phyloP scores from a whole-genome alignment of 2,888 invertebrate genomes.

The Drosophila falleni region DNA sequence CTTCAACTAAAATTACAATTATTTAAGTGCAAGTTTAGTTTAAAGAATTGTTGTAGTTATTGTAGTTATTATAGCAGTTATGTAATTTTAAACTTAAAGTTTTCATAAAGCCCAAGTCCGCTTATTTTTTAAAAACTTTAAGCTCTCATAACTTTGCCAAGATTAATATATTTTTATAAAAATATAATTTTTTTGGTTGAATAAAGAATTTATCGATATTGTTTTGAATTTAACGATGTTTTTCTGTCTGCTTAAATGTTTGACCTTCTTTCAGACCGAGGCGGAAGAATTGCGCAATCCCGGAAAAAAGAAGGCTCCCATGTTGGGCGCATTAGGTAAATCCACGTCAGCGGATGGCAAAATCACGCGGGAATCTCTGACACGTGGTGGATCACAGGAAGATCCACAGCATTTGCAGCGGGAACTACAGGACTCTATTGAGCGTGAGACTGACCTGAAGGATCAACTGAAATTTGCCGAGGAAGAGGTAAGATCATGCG shows the following conservation, averaged over 20 bases:
- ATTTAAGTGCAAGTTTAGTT: too few relatives aligned
- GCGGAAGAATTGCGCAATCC: slow-evolving; percentile 83
- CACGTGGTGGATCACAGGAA: slow-evolving; percentile 92
- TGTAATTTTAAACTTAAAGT: too few relatives aligned
- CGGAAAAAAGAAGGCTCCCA: slow-evolving; percentile 87
- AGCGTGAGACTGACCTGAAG: slow-evolving; percentile 96
- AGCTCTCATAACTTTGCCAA: too few relatives aligned
- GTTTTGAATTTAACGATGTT: too few relatives aligned
- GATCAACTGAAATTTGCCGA: slow-evolving; percentile 97
- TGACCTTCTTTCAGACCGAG: slow-evolving; percentile 70
- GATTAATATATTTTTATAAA: too few relatives aligned
- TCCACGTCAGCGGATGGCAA: slow-evolving; percentile 89
- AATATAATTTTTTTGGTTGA: too few relatives aligned
- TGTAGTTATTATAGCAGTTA: too few relatives aligned
- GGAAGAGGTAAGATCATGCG: slow-evolving; percentile 90
- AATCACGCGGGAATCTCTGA: slow-evolving; percentile 90
- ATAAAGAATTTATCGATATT: too few relatives aligned
- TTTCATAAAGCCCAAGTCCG: too few relatives aligned
- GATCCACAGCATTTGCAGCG: slow-evolving; percentile 93
- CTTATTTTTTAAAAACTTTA: background rate
- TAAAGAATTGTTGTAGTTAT: too few relatives aligned
- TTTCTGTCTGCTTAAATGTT: background rate
- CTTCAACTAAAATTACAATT: too few relatives aligned
- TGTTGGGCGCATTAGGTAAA: slow-evolving; percentile 87
- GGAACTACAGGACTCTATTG: slow-evolving; percentile 95